Evolutionary conservation across 23 tunicate species (phyloP).

Genomic region (Clavelina lepadiformis): DNA sequence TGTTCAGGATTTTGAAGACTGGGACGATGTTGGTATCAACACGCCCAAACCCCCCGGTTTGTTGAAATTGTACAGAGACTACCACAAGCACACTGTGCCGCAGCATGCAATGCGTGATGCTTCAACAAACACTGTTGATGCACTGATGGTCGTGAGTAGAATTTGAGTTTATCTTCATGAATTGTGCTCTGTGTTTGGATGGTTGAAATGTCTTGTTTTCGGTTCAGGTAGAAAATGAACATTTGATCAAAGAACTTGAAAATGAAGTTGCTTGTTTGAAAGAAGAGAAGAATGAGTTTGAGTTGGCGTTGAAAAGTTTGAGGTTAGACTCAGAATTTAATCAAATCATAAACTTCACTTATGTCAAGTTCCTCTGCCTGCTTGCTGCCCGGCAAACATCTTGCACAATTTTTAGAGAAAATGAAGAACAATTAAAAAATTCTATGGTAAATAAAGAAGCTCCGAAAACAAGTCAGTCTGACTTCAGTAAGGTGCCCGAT

Average conservation of each 20-base stretch:
- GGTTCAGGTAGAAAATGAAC: not conserved
- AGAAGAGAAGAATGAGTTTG: conserved; percentile 10
- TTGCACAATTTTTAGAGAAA: too few relatives aligned
- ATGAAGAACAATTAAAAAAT: too few relatives aligned
- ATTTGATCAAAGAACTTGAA: conserved; percentile 6
- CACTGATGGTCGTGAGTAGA: not conserved
- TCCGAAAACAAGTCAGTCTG: too few relatives aligned
- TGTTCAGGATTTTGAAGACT: conserved; percentile 87
- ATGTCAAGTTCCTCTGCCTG: too few relatives aligned
- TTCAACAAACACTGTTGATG: not conserved
- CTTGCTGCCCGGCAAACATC: too few relatives aligned
- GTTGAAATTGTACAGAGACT: conserved; percentile 52
- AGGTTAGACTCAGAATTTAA: too few relatives aligned
- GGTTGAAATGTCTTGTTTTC: not conserved
- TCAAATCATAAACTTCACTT: too few relatives aligned
- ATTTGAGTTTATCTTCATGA: too few relatives aligned
- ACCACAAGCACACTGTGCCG: conserved; percentile 27
- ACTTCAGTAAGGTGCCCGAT: too few relatives aligned
- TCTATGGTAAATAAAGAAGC: too few relatives aligned
- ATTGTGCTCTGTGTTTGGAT: too few relatives aligned
- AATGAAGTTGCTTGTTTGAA: conserved; percentile 7
- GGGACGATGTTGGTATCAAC: conserved; percentile 92
- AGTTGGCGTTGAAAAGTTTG: too few relatives aligned
- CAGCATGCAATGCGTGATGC: not conserved
- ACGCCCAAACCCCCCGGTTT: conserved; percentile 84